A percentile compares a stretch with the other conserved stretches of the same genome.
Conservation (phyloP, 2,113 vertebrate genomes). For the Panthera uncia region DNA sequence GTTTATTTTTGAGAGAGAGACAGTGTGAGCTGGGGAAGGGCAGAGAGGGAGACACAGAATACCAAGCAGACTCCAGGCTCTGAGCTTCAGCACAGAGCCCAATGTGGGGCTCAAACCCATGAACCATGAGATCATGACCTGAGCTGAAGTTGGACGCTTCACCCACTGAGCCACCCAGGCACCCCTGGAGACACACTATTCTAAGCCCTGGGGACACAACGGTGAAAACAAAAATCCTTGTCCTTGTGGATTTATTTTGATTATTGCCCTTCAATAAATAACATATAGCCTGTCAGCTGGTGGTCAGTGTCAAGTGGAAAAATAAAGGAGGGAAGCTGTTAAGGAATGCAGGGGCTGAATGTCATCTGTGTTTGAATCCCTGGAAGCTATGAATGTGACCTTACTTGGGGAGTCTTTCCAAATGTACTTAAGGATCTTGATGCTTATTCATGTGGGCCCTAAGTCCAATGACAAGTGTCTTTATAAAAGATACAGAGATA, state of each 20-base stretch:
- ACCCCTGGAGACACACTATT: neutral
- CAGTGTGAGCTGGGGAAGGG: no score
- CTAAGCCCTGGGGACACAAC: neutral
- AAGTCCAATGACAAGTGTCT: neutral
- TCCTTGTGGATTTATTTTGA: neutral
- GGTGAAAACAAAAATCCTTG: neutral
- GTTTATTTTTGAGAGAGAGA: no score
- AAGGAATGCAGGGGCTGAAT: neutral
- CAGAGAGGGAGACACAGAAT: no score
- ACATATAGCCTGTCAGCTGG: neutral
- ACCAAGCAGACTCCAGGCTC: no score
- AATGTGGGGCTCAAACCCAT: no score
- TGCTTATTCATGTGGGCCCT: neutral
- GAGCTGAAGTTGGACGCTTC: no score
- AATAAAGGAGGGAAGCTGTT: neutral
- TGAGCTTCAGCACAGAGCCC: no score
- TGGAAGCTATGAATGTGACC: neutral
- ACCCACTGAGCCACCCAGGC: no score
- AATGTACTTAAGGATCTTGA: neutral
- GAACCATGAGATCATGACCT: no score
- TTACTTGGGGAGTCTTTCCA: neutral
- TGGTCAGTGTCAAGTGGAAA: neutral
- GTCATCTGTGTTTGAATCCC: neutral
- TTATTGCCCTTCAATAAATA: neutral
- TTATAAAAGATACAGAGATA: neutral